These are phyloP conservation scores for Ptyas mucosa DNA, from an alignment of 2,113 vertebrate species.

Conservation along the genomic window DNA sequence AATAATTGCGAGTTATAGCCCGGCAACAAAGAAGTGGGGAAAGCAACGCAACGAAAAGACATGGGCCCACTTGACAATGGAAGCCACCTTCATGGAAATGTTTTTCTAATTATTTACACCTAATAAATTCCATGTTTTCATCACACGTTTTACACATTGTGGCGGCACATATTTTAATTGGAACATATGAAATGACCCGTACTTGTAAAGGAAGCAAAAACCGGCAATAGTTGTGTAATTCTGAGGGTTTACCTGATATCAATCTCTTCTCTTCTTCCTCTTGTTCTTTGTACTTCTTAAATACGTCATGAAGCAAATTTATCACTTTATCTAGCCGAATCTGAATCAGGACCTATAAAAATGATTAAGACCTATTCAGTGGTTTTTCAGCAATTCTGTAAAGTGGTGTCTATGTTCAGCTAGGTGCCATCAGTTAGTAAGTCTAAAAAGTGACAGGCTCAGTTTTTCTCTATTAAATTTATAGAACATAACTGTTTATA, in stretches of 20 bases:
- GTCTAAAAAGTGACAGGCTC: not conserved
- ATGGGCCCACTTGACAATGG: not conserved
- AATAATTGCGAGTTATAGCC: too few relatives aligned
- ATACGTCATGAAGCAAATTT: constrained; percentile 60
- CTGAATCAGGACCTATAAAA: constrained; percentile 72
- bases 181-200: not conserved
- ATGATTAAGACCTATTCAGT: constrained; percentile 5
- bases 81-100: constrained; percentile 4
- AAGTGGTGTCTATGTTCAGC: not conserved
- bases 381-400: not conserved
- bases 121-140: not conserved
- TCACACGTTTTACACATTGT: not conserved
- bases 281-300: constrained; percentile 16
- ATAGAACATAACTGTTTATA: too few relatives aligned
- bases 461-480: not conserved
- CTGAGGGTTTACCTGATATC: constrained; percentile 43
- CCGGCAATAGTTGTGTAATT: not conserved
- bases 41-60: not conserved
- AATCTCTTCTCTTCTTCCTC: not conserved
- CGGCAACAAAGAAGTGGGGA: constrained; percentile 7
- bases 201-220: not conserved
- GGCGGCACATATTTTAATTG: not conserved
- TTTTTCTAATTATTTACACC: constrained; percentile 14
- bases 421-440: not conserved
- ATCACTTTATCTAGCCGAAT: constrained; percentile 73